Evolutionary conservation across 2,113 vertebrate genomes (phyloP).

Genomic region (Rallus limicola): DNA sequence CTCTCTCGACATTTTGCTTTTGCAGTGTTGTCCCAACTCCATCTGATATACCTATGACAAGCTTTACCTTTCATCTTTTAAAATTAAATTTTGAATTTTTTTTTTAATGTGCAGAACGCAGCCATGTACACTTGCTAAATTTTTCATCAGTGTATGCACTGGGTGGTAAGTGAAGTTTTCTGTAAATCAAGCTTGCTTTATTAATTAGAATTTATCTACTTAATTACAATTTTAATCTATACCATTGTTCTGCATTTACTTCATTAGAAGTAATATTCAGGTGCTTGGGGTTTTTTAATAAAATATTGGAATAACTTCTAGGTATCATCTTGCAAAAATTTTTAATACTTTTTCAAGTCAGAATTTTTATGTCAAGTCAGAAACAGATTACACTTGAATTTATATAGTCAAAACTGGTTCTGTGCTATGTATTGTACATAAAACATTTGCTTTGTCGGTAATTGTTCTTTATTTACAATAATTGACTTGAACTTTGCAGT

Average conservation of each 20-base stretch:
- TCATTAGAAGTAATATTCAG: not conserved
- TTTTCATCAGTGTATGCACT: not conserved
- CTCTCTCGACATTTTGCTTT: not conserved
- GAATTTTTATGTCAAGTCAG: not conserved
- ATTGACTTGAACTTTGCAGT: slow-evolving; percentile 20
- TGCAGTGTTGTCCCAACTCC: not conserved
- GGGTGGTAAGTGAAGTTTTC: not conserved
- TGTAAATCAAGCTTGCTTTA: not conserved
- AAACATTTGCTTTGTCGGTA: not conserved
- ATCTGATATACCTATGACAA: not conserved
- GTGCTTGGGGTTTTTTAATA: fast-evolving
- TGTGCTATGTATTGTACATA: not conserved
- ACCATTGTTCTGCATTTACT: not conserved
- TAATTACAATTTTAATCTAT: not conserved
- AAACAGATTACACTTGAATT: not conserved
- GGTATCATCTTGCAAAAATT: not conserved
- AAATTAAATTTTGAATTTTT: not conserved
- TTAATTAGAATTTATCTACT: not conserved
- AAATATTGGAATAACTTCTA: not conserved
- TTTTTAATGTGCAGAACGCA: not conserved
- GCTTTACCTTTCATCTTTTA: not conserved
- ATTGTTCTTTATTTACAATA: not conserved
- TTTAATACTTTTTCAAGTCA: not conserved
- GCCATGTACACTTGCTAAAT: not conserved
- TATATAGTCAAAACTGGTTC: not conserved